phyloP scores from a whole-genome alignment of 2,113 vertebrate species.

The Pungitius pungitius region DNA sequence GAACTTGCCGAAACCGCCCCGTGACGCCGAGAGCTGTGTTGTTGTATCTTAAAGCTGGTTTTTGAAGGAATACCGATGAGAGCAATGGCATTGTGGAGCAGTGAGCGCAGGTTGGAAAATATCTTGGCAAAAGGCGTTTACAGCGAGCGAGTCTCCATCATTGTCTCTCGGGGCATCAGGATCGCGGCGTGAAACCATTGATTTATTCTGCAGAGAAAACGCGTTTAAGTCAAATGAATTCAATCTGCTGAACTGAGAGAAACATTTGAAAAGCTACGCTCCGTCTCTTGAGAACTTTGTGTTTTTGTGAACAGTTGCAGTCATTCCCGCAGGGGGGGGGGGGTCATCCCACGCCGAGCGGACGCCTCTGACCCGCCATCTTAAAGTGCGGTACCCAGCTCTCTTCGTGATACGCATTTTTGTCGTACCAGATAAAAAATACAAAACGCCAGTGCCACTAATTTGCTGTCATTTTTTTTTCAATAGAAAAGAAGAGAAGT shows the following conservation, averaged over 20 bases:
- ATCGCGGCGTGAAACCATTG: background rate
- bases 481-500: background rate
- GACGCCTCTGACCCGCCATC: background rate
- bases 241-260: background rate
- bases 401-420: background rate
- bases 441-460: background rate
- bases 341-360: background rate
- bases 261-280: background rate
- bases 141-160: background rate
- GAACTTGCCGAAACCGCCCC: background rate
- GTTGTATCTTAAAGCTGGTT: background rate
- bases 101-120: background rate
- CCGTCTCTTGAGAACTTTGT: background rate
- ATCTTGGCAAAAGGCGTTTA: background rate
- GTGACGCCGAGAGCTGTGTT: background rate
- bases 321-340: background rate
- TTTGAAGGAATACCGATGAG: background rate
- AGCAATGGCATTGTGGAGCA: background rate
- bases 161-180: no score
- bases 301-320: background rate
- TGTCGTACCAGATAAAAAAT: background rate
- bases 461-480: background rate
- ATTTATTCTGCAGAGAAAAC: background rate
- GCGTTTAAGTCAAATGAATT: background rate
- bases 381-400: background rate